Conservation (phyloP, 1,140 invertebrate species). For the Lordiphosa collinella region DNA sequence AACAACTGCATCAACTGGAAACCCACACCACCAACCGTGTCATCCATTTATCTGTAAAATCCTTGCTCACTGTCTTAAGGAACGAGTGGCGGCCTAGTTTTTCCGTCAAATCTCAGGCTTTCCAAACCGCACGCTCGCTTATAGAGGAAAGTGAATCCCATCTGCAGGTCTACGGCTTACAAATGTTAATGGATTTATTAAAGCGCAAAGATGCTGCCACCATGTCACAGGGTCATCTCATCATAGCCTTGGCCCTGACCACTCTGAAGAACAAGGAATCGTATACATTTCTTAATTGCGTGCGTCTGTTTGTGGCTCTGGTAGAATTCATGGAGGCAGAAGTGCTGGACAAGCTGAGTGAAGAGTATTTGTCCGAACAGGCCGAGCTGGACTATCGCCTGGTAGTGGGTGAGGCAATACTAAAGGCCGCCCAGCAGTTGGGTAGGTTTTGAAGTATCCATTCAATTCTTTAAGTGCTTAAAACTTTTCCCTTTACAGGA, state of each 20-base stretch:
- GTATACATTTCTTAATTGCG: slow-evolving; percentile 73
- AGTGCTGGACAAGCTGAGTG: slow-evolving; percentile 66
- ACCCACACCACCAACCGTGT: slow-evolving; percentile 16
- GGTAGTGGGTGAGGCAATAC: slow-evolving; percentile 89
- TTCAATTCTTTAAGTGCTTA: slow-evolving; percentile 5
- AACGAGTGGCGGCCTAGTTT: slow-evolving; percentile 3
- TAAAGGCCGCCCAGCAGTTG: slow-evolving; percentile 84
- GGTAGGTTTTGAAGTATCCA: slow-evolving; percentile 80
- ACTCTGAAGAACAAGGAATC: slow-evolving; percentile 67
- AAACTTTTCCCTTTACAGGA: slow-evolving; percentile 80
- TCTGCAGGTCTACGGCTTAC: slow-evolving; percentile 72
- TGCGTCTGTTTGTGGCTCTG: slow-evolving; percentile 62
- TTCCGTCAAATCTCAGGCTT: slow-evolving; percentile 3
- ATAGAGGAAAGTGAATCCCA: slow-evolving; percentile 58
- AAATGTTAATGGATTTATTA: slow-evolving; percentile 56
- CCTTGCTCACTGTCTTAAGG: slow-evolving; percentile 27
- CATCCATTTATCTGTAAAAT: slow-evolving; percentile 26
- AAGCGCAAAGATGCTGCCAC: slow-evolving; percentile 43
- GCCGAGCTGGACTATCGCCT: slow-evolving; percentile 80
- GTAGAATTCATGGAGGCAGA: slow-evolving; percentile 63
- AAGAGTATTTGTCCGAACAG: slow-evolving; percentile 64
- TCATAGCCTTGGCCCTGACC: slow-evolving; percentile 61
- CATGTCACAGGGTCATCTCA: slow-evolving; percentile 51
- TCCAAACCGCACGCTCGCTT: slow-evolving; percentile 52
- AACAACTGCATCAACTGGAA: slow-evolving; percentile 17